phyloP scores from a whole-genome alignment of 2,888 invertebrate species.

The Lathronympha strigana region DNA sequence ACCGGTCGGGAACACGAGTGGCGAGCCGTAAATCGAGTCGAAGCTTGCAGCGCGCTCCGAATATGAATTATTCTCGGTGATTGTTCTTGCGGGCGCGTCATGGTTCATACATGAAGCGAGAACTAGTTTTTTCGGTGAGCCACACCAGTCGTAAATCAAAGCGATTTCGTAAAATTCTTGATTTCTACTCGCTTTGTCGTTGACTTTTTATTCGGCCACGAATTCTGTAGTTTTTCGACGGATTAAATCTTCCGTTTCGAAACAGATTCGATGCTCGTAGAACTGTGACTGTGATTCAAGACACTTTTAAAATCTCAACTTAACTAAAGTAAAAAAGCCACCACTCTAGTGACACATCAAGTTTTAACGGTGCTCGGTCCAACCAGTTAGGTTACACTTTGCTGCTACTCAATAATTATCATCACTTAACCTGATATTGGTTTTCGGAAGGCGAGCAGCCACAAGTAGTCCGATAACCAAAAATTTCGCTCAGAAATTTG shows the following conservation, averaged over 20 bases:
- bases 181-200: slow-evolving; percentile 57
- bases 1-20: slow-evolving; percentile 72
- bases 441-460: slow-evolving; percentile 62
- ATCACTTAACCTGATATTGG: slow-evolving; percentile 62
- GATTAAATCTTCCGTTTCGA: slow-evolving; percentile 29
- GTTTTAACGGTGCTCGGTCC: slow-evolving; percentile 18
- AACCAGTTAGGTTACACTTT: slow-evolving; percentile 13
- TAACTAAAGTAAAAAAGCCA: background rate
- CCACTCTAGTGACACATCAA: slow-evolving; percentile 7
- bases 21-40: slow-evolving; percentile 74
- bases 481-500: slow-evolving; percentile 77
- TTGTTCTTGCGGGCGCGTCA: slow-evolving; percentile 81
- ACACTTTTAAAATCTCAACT: background rate
- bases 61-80: slow-evolving; percentile 83
- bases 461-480: slow-evolving; percentile 68
- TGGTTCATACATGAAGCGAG: slow-evolving; percentile 84
- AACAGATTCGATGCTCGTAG: slow-evolving; percentile 21
- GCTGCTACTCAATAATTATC: slow-evolving; percentile 65
- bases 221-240: slow-evolving; percentile 46
- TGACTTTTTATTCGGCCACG: slow-evolving; percentile 56
- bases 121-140: slow-evolving; percentile 77
- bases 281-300: background rate
- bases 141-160: slow-evolving; percentile 68
- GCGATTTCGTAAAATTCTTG: slow-evolving; percentile 67
- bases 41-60: slow-evolving; percentile 81